phyloP scores from a whole-genome alignment of 2,888 invertebrate species.

The Thymelicus lineola region DNA sequence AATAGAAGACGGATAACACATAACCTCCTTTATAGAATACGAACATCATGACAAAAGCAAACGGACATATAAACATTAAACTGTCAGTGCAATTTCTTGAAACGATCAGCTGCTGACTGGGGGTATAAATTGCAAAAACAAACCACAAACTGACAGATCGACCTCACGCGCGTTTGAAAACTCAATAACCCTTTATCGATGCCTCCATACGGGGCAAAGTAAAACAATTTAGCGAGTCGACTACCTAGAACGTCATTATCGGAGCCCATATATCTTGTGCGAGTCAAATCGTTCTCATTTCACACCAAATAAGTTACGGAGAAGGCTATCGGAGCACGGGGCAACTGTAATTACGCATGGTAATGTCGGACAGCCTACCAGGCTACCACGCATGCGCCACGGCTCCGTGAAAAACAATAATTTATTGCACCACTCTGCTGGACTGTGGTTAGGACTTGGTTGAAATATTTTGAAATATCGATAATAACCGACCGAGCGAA shows the following conservation, averaged over 20 bases:
- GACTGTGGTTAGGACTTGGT: slow-evolving; percentile 47
- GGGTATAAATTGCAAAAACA: slow-evolving; percentile 37
- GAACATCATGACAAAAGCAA: slow-evolving; percentile 35
- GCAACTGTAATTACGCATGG: slow-evolving; percentile 66
- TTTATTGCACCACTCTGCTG: slow-evolving; percentile 50
- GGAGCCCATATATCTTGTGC: slow-evolving; percentile 67
- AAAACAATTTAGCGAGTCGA: slow-evolving; percentile 50
- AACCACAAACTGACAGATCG: slow-evolving; percentile 29
- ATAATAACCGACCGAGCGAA: slow-evolving; percentile 42
- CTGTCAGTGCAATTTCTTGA: slow-evolving; percentile 33
- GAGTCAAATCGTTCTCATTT: slow-evolving; percentile 77
- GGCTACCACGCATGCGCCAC: slow-evolving; percentile 43
- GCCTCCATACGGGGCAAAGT: slow-evolving; percentile 41
- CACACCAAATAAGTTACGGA: slow-evolving; percentile 78
- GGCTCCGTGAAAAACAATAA: slow-evolving; percentile 51
- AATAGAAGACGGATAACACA: neutral
- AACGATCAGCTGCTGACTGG: slow-evolving; percentile 30
- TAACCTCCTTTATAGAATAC: slow-evolving; percentile 3
- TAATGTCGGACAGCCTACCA: slow-evolving; percentile 55
- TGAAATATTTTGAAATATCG: slow-evolving; percentile 43
- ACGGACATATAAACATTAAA: slow-evolving; percentile 32
- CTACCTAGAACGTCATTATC: slow-evolving; percentile 64
- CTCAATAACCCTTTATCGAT: slow-evolving; percentile 39
- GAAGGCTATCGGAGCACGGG: slow-evolving; percentile 51
- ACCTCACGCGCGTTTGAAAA: slow-evolving; percentile 39